These are phyloP conservation scores for Strix aluco DNA, from an alignment of 2,113 vertebrate species.

Conservation along the genomic window DNA sequence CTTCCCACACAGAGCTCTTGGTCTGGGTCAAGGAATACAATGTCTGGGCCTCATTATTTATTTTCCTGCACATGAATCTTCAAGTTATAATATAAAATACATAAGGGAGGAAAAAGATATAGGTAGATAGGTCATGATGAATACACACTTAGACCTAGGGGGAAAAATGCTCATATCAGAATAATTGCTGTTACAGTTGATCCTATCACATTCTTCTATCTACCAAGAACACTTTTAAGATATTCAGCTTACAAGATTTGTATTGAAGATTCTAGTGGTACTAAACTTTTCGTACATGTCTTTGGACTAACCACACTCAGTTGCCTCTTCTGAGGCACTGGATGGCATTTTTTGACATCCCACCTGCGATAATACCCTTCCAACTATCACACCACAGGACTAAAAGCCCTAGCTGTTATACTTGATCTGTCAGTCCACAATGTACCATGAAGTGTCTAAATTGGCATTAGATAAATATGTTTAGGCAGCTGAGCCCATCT, in stretches of 20 bases:
- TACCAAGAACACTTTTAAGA: neutral
- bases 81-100: neutral
- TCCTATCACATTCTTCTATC: neutral
- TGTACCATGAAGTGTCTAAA: neutral
- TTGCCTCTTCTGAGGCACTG: neutral
- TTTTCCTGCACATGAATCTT: neutral
- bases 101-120: neutral
- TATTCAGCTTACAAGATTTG: neutral
- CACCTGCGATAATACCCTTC: neutral
- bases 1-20: neutral
- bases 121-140: neutral
- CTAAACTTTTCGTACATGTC: neutral
- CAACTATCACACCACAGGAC: neutral
- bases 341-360: neutral
- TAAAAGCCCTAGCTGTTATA: neutral
- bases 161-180: neutral
- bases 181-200: neutral
- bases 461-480: neutral
- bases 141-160: neutral
- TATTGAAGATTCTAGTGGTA: neutral
- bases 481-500: neutral
- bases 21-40: neutral
- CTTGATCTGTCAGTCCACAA: neutral
- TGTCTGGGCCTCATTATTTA: neutral
- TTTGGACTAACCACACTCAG: neutral